Base-by-base conservation (phyloP, 2,888 invertebrate genomes). In the Ormyrus rosae region DNA sequence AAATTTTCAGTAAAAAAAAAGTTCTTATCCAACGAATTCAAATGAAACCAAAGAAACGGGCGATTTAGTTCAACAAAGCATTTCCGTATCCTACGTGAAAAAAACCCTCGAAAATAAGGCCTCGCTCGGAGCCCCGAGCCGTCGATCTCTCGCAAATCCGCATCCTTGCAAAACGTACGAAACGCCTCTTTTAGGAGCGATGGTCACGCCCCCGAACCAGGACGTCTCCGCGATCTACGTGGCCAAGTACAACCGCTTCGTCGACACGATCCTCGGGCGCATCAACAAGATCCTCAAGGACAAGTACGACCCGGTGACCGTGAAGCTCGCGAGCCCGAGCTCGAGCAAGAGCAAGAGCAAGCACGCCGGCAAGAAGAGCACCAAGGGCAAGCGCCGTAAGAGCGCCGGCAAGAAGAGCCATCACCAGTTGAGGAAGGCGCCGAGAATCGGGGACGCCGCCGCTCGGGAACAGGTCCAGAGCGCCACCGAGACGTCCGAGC, bases 221-320 rank as follows among this genome's bases (percentile, higher is more conserved):
- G 88, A 89, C 72, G 91, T 96, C 83, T 94, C 96, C 56, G 94
- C 95, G 9, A 93, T 94, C 81, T 95, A 96, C 91, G 94, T 95
- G 53, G 93, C 95, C 71, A 96, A 96, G 88, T 96, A 96, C 92
- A 97, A 97, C 91, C 93, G 95, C 84, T 96, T 96, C 90, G 95
- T 96, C 78, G 97, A 97, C 91, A 96, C 94, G 85, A 96, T 96
- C 84, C 92, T 96, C 83, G 94, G 94, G 78, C 93, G 96, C 85
- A 96, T 97, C 91, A 97, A 96, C 91, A 94, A 94, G 85, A 95
- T 96, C 80, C 91, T 97, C 83, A 93, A 95, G 69, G 93, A 94
- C 83, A 96, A 95, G 70, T 97, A 96, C 91, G 96, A 97, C 89
- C 96, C 96, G 0, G 96, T 97, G 78, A 95, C 95, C 84, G 96